Percentiles rank a stretch among this genome's conserved stretches.
phyloP scores from a whole-genome alignment of 2,888 invertebrate species.

The Lithophane leautieri region DNA sequence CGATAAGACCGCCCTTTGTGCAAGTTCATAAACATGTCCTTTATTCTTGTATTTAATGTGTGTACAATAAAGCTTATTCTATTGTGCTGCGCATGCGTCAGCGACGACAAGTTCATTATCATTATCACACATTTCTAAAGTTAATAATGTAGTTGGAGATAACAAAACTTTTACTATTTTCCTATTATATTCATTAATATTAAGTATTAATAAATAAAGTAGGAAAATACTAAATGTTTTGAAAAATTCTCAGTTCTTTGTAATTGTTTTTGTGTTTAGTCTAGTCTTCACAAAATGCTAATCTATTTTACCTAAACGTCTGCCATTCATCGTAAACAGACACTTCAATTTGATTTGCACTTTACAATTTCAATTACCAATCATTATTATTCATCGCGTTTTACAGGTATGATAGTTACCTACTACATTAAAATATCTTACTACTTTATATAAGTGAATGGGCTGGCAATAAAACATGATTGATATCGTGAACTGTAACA shows the following conservation, averaged over 20 bases:
- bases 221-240: no score
- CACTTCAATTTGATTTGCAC: slow-evolving; percentile 40
- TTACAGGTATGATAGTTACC: slow-evolving; percentile 39
- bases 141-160: slow-evolving; percentile 3
- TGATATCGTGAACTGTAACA: slow-evolving; percentile 48
- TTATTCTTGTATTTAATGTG: slow-evolving; percentile 21
- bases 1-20: slow-evolving; percentile 42
- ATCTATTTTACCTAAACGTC: slow-evolving; percentile 34
- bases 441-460: slow-evolving; percentile 23
- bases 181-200: neutral
- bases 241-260: neutral
- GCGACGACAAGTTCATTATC: slow-evolving; percentile 33
- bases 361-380: slow-evolving; percentile 43
- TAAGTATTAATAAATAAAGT: no score
- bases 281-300: slow-evolving; percentile 21
- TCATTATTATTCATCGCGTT: slow-evolving; percentile 34
- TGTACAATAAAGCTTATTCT: slow-evolving; percentile 19
- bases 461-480: slow-evolving; percentile 47
- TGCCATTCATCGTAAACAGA: slow-evolving; percentile 41
- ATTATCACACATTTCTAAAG: slow-evolving; percentile 8
- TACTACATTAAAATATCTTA: slow-evolving; percentile 26
- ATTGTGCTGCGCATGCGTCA: slow-evolving; percentile 14
- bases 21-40: slow-evolving; percentile 27
- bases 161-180: neutral
- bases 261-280: slow-evolving; percentile 33